These are phyloP conservation scores for Globia sparganii DNA, from an alignment of 2,888 invertebrate species.

Conservation along the genomic window DNA sequence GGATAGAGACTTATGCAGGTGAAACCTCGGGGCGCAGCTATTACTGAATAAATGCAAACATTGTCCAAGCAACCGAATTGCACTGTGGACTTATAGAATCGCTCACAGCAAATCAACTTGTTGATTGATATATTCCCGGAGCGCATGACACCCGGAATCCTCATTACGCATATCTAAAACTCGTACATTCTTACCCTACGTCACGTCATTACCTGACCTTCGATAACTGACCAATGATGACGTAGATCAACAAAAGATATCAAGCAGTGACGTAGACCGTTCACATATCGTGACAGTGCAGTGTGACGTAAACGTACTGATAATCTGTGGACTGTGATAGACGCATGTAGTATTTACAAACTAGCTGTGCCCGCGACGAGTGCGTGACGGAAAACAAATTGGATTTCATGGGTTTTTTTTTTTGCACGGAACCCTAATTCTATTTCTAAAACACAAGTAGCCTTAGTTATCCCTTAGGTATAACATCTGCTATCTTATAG, in stretches of 20 bases:
- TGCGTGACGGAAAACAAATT: too few relatives aligned
- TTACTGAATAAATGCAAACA: background rate
- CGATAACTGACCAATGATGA: slow-evolving; percentile 32
- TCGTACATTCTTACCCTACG: background rate
- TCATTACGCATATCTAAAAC: background rate
- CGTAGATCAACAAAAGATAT: slow-evolving; percentile 16
- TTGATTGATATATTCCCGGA: background rate
- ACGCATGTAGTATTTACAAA: slow-evolving; percentile 13
- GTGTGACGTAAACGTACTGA: slow-evolving; percentile 11
- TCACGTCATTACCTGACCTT: slow-evolving; percentile 7
- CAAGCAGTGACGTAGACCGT: slow-evolving; percentile 24
- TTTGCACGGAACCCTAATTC: background rate
- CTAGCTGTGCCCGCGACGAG: background rate
- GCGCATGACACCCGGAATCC: background rate
- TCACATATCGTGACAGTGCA: slow-evolving; percentile 6
- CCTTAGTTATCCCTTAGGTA: background rate
- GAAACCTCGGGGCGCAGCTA: background rate
- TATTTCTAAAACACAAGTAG: background rate
- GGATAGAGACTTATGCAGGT: too few relatives aligned
- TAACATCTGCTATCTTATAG: rapidly evolving
- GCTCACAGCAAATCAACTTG: background rate
- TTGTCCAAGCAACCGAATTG: background rate
- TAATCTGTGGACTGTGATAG: background rate
- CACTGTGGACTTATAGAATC: background rate
- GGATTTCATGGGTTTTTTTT: background rate